Conservation (phyloP, 2,888 invertebrate genomes). For the Pocota personata region DNA sequence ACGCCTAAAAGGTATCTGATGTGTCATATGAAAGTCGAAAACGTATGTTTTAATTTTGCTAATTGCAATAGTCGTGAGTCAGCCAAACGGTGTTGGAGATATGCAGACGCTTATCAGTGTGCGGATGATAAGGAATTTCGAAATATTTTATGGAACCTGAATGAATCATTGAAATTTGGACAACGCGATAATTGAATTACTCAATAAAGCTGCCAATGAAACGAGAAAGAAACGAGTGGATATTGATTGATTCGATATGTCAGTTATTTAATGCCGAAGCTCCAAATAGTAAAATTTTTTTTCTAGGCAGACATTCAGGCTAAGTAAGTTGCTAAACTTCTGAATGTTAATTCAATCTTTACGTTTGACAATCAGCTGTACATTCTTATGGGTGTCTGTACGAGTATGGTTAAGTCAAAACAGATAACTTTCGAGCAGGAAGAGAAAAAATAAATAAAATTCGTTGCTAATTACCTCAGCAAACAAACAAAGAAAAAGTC, state of each 20-base stretch:
- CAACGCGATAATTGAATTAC: neutral
- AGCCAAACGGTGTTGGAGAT: neutral
- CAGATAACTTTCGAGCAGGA: too few relatives aligned
- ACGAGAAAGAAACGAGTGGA: neutral
- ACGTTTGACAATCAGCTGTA: too few relatives aligned
- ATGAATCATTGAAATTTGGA: slow-evolving; percentile 5
- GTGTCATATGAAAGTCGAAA: neutral
- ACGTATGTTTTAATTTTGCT: neutral
- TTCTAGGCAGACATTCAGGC: too few relatives aligned
- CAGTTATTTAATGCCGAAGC: neutral
- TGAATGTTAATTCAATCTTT: too few relatives aligned
- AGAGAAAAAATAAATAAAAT: too few relatives aligned
- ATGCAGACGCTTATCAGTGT: neutral
- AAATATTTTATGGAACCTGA: neutral
- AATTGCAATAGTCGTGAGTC: neutral
- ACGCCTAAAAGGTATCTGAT: neutral
- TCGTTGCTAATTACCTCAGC: too few relatives aligned
- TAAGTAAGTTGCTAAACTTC: too few relatives aligned
- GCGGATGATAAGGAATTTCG: neutral
- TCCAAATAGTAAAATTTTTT: too few relatives aligned
- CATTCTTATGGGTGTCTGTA: too few relatives aligned
- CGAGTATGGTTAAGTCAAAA: too few relatives aligned
- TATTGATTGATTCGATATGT: neutral
- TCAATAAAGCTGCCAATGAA: neutral
- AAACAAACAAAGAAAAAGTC: too few relatives aligned